Evolutionary conservation across 2,113 vertebrate species (phyloP).

Genomic region (Spermophilus dauricus): DNA sequence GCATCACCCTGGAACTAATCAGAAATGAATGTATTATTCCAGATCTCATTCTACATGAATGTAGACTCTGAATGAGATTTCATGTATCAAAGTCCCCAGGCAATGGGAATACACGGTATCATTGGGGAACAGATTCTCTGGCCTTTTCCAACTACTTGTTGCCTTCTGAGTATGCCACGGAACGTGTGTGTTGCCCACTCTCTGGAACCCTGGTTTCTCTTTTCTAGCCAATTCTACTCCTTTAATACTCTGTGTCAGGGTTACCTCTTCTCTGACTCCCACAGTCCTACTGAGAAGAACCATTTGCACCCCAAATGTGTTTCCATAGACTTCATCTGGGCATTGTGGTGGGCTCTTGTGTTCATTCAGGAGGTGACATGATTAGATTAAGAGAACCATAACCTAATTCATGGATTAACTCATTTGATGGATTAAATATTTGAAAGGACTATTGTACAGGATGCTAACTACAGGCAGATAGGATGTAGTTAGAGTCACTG

Average conservation of each 20-base stretch:
- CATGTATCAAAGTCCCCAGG: background rate
- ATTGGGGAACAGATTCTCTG: background rate
- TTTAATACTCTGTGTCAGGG: background rate
- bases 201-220: background rate
- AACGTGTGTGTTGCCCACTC: background rate
- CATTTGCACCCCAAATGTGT: background rate
- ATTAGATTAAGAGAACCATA: no score
- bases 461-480: no score
- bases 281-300: background rate
- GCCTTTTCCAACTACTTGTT: background rate
- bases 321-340: background rate
- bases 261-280: background rate
- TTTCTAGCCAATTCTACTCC: background rate
- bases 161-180: background rate
- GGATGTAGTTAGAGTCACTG: no score
- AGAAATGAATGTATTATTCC: background rate
- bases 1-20: background rate
- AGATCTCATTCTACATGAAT: background rate
- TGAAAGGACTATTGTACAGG: no score
- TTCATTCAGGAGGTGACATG: no score
- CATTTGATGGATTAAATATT: no score
- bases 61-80: background rate
- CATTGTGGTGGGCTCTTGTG: no score
- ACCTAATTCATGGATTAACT: no score
- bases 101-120: accelerated